Evolutionary conservation across 92 coral and sea anemone genomes (phyloP).

Genomic region (Epizoanthus stellaris): DNA sequence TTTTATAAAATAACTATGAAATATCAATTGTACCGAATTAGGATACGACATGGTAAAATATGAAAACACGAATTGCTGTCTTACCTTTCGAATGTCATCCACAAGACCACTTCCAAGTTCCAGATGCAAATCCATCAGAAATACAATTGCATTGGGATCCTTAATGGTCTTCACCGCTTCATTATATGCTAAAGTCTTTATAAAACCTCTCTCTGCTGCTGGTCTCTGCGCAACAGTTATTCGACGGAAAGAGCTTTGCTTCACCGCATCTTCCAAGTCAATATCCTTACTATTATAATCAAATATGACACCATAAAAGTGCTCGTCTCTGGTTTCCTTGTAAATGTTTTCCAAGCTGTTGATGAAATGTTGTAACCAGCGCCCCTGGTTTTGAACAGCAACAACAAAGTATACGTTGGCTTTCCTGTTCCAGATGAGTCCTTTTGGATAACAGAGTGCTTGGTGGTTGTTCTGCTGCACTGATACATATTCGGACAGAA

Average conservation of each 20-base stretch:
- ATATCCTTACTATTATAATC: conserved; percentile 1
- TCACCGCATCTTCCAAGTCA: background rate
- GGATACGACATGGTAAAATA: too few relatives aligned
- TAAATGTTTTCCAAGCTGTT: conserved; percentile 18
- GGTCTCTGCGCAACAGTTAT: background rate
- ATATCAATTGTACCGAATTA: too few relatives aligned
- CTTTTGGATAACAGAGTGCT: conserved; percentile 1
- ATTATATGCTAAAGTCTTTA: background rate
- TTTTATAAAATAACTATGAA: too few relatives aligned
- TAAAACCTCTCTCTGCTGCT: background rate
- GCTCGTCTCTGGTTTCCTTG: background rate
- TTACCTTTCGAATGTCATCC: conserved; percentile 17
- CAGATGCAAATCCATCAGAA: conserved; percentile 2
- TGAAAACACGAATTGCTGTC: background rate
- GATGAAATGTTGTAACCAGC: conserved; percentile 18
- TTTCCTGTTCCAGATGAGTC: background rate
- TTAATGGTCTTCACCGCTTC: background rate
- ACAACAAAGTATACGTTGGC: conserved; percentile 2
- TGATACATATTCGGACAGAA: background rate
- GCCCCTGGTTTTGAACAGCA: conserved; percentile 13
- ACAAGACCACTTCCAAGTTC: background rate
- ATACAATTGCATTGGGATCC: background rate
- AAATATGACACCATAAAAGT: conserved; percentile 6
- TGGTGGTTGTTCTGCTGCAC: background rate
- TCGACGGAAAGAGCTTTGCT: background rate